Evolutionary conservation across 1,140 invertebrate species (phyloP).

Genomic region (Batillaria attramentaria): DNA sequence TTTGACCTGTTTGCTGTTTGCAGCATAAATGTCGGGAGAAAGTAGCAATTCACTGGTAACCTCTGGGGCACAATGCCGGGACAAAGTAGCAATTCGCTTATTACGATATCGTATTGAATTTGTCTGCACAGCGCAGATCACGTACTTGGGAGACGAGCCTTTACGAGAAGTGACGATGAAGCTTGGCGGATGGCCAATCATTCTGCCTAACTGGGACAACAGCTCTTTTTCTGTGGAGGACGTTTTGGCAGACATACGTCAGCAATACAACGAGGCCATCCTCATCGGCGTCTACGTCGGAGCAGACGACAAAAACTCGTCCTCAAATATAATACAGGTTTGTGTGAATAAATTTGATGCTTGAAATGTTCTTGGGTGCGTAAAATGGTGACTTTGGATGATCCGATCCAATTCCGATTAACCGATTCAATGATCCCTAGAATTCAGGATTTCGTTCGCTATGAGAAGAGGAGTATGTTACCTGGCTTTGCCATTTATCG

Average conservation of each 20-base stretch:
- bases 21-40: neutral
- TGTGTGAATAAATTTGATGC: neutral
- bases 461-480: too few species aligned
- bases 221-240: conserved; percentile 79
- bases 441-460: too few species aligned
- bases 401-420: neutral
- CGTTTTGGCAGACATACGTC: conserved; percentile 80
- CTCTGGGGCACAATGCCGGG: too few species aligned
- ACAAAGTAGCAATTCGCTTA: neutral
- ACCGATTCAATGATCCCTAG: neutral
- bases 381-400: neutral
- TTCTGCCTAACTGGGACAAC: conserved; percentile 78
- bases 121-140: conserved; percentile 63
- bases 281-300: conserved; percentile 82
- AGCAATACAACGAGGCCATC: conserved; percentile 80
- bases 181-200: conserved; percentile 89
- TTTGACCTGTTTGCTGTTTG: neutral
- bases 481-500: too few species aligned
- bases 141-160: conserved; percentile 80
- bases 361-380: neutral
- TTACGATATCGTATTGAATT: neutral
- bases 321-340: conserved; percentile 85
- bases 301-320: conserved; percentile 86
- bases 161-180: conserved; percentile 80
- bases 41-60: neutral